These are phyloP conservation scores for Zoanthus gigantus DNA, from an alignment of 92 coral and sea anemone genomes.

Conservation along the genomic window DNA sequence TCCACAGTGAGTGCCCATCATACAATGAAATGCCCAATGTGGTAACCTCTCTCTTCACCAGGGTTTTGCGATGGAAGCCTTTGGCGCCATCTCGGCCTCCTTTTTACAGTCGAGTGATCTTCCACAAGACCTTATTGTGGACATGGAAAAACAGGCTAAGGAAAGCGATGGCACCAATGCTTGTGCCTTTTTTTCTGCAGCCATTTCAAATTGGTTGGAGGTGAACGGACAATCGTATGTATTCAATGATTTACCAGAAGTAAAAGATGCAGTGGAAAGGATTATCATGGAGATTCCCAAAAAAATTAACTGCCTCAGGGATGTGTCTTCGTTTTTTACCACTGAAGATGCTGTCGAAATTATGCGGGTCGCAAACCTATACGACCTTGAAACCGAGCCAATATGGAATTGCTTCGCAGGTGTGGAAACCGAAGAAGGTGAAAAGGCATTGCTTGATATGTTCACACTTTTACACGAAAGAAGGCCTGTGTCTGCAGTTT, in stretches of 20 bases:
- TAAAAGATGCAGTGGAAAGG: conserved; percentile 45
- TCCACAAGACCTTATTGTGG: conserved; percentile 9
- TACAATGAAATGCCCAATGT: background rate
- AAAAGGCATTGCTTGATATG: background rate
- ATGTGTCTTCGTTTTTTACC: conserved; percentile 35
- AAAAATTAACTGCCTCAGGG: conserved; percentile 47
- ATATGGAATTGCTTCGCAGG: background rate
- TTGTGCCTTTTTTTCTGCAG: conserved; percentile 39
- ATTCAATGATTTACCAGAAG: conserved; percentile 15
- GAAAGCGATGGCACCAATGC: conserved; percentile 59
- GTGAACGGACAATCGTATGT: background rate
- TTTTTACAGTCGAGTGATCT: background rate
- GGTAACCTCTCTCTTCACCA: background rate
- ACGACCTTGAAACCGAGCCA: background rate
- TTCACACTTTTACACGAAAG: background rate
- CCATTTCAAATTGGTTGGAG: conserved; percentile 30
- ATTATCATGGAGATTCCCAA: conserved; percentile 40
- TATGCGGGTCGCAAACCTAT: background rate
- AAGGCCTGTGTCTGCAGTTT: conserved; percentile 38
- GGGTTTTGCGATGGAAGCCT: background rate
- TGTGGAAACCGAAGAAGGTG: conserved; percentile 5
- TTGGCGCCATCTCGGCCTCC: conserved; percentile 13
- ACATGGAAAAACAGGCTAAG: conserved; percentile 25
- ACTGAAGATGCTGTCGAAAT: conserved; percentile 46
- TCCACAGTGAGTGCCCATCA: background rate